Conservation (phyloP, 2,113 vertebrate genomes). For the Mesoclemmys tuberculata region DNA sequence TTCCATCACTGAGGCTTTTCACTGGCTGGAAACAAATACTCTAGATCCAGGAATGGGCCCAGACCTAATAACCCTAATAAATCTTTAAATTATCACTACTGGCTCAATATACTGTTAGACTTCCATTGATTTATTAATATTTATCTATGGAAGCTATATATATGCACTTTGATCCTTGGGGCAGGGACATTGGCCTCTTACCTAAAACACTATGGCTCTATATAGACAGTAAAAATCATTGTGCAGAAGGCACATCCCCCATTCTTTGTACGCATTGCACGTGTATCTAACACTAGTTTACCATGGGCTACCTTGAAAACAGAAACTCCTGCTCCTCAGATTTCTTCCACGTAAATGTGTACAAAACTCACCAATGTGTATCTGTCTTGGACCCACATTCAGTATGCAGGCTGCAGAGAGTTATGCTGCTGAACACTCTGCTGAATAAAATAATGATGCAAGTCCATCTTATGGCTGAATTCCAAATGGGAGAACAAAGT, state of each 20-base stretch:
- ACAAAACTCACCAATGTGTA: background rate
- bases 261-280: background rate
- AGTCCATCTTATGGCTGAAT: background rate
- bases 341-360: constrained; percentile 28
- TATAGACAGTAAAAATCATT: background rate
- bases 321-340: background rate
- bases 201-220: background rate
- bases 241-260: background rate
- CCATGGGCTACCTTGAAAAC: background rate
- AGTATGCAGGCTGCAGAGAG: background rate
- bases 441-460: background rate
- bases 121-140: background rate
- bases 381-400: background rate
- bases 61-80: background rate
- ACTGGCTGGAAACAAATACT: background rate
- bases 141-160: background rate
- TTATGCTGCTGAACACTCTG: constrained; percentile 10
- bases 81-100: background rate
- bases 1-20: background rate
- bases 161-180: background rate
- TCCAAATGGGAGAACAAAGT: constrained; percentile 49
- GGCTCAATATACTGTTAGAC: background rate
- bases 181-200: accelerated
- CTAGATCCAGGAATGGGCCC: background rate
- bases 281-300: background rate